Evolutionary conservation across 2,797 vertebrate genomes (phyloP), one percentile per base, ranked within the genome.

Genomic region (Semaprochilodus insignis): DNA sequence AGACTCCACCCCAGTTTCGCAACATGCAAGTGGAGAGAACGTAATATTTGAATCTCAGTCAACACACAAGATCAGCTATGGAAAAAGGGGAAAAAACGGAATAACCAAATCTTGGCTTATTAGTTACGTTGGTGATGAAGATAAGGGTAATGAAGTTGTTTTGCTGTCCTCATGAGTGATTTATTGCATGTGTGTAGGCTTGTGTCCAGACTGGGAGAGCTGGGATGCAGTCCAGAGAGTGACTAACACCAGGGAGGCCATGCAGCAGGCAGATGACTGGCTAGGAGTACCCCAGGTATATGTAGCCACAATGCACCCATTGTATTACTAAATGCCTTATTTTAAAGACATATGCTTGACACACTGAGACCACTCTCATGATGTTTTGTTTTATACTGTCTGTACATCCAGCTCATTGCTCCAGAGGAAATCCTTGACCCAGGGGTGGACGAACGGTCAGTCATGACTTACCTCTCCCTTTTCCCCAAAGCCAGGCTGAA

Each of bases 401-500:
- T 51, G 4, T 71, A 0, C 8, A n/a, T 77, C 0, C 84, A 95
- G 94, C 94, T 96, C 65, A 96, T 96, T 65, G 88, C 94, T 23
- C 95, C 95, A 0, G 95, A 96, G 86, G 95, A 96, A 89, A 96
- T 95, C 0, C 94, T 96, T 84, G 94, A 96, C 83, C 95, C 94
- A 78, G 92, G 94, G 0, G 95, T 95, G 76, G 95, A 96, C 0
- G 95, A 96, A 70, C 94, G 95, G 88, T 96, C 95, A 0, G 95
- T 96, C 69, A 96, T 96, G 95, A 96, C 95, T 1, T 95, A 95
- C 90, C 89, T 96, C 85, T 96, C 95, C 4, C 94, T 96, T 92
- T 96, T 96, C 85, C 95, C 95, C 55, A 96, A 96, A 89, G 95
- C 94, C 87, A 96, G 95, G 80, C 93, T 96, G 34, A 92, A 95